A percentile compares a stretch with the other conserved stretches of the same genome.
Conservation (phyloP, 2,797 vertebrate genomes). For the Momotus momota region DNA sequence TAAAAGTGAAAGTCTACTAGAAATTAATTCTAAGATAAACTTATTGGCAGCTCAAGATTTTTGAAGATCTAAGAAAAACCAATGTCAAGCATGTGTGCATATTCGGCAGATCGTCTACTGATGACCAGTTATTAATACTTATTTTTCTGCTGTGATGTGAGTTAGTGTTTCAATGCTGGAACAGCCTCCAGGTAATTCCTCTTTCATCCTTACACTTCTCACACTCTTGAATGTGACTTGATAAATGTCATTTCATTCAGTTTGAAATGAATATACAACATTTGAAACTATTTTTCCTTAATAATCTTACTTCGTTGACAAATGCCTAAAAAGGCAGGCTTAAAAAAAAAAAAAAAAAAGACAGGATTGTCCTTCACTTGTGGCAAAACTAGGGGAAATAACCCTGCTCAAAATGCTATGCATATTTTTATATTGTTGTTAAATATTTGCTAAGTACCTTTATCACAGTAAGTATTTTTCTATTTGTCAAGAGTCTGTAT, state of each 20-base stretch:
- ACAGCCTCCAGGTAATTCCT: background rate
- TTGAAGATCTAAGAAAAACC: background rate
- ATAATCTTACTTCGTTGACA: background rate
- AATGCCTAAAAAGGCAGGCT: background rate
- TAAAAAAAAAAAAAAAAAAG: too few relatives aligned
- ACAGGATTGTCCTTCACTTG: background rate
- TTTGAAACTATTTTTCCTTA: too few relatives aligned
- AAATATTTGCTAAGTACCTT: background rate
- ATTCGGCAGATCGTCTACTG: too few relatives aligned
- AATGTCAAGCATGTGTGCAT: rapidly evolving
- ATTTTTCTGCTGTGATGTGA: background rate
- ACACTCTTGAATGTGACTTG: too few relatives aligned
- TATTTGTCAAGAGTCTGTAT: background rate
- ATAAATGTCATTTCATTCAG: background rate
- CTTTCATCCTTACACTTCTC: background rate
- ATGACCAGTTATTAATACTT: background rate
- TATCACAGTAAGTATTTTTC: background rate
- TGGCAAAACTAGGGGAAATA: background rate
- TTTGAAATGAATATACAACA: background rate
- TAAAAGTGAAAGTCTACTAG: background rate
- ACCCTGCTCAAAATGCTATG: background rate
- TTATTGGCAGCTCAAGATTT: background rate
- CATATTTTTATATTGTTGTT: background rate
- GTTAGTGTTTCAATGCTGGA: background rate
- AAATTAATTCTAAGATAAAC: background rate